Evolutionary conservation across 64 coral and sea anemone genomes (phyloP), one percentile per base, ranked within the genome.

Genomic region (Platygyra sinensis): DNA sequence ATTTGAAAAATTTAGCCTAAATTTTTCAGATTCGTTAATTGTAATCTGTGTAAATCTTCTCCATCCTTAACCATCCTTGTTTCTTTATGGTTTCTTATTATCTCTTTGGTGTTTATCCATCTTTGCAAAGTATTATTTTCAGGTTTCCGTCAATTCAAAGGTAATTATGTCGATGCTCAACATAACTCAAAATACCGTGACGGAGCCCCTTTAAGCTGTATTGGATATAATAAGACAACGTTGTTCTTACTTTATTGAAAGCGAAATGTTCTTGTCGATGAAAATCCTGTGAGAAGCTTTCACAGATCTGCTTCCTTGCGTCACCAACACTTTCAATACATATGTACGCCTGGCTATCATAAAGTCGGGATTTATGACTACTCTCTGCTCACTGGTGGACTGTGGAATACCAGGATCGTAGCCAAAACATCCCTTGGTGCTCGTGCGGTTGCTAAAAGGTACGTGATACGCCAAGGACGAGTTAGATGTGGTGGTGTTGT

Each of bases 191-290:
- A n/a, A n/a, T n/a, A n/a, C n/a, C n/a, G n/a, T n/a, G n/a, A n/a
- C n/a, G n/a, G n/a, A n/a, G n/a, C n/a, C n/a, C n/a, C n/a, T 54
- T 54, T 13, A 8, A 54, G 13, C 8, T 54, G 64, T 67, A n/a
- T 9, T n/a, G 4, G 4, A 67, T 24, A 67, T 67, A 67, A 67
- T 67, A 7, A 67, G 2, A n/a, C 0, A 67, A 67, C 2, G 24
- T 25, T 24, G 25, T 24, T 30, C 86, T 93, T 93, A 96, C 94
- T 67, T 93, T 72, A 96, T 88, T 17, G 87, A 78, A n/a, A 96
- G 63, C 28, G 92, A 89, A 4, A 96, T 60, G 52, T 92, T 86
- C n/a, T 88, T 94, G 31, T 94, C 87, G 0, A 93, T 77, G 27
- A 67, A 74, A 14, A 96, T 25, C 69, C 52, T 93, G 88, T 87